Percentiles rank a stretch among this genome's conserved stretches.
These are phyloP conservation scores for Stenodera caucasica DNA, from an alignment of 2,888 invertebrate genomes.

Conservation along the genomic window DNA sequence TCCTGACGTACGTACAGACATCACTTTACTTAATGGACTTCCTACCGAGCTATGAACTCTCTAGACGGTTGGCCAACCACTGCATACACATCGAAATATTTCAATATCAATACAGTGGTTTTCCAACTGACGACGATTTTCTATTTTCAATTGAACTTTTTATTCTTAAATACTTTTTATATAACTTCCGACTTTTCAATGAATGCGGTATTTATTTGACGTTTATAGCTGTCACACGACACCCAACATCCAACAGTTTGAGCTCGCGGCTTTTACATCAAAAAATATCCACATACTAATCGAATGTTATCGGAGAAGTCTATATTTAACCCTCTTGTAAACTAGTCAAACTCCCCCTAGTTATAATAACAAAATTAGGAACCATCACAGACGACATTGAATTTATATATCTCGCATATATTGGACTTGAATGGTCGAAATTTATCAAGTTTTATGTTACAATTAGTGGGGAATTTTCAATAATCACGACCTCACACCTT, in stretches of 20 bases:
- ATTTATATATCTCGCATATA: not conserved
- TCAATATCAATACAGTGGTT: slow-evolving; percentile 34
- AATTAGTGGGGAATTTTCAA: too few relatives aligned
- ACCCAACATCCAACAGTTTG: slow-evolving; percentile 24
- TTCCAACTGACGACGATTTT: slow-evolving; percentile 26
- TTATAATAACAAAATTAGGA: not conserved
- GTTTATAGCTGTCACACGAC: slow-evolving; percentile 27
- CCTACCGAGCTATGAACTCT: slow-evolving; percentile 32
- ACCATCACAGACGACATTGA: not conserved
- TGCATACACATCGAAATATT: slow-evolving; percentile 31
- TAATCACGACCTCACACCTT: too few relatives aligned
- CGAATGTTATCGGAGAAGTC: slow-evolving; percentile 24
- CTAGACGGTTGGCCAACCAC: slow-evolving; percentile 30
- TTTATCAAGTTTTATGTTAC: too few relatives aligned
- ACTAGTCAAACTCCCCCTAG: not conserved
- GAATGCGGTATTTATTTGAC: slow-evolving; percentile 28
- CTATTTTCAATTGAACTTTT: slow-evolving; percentile 28
- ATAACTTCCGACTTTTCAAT: slow-evolving; percentile 14
- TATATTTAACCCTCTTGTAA: slow-evolving; percentile 22
- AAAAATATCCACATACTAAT: slow-evolving; percentile 20
- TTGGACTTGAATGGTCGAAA: too few relatives aligned
- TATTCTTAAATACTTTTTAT: slow-evolving; percentile 25
- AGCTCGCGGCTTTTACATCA: slow-evolving; percentile 11
- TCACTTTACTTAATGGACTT: slow-evolving; percentile 41
- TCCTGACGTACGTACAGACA: slow-evolving; percentile 36